Conservation (phyloP, 2,888 invertebrate species). For the Caenorhabditis sp. region DNA sequence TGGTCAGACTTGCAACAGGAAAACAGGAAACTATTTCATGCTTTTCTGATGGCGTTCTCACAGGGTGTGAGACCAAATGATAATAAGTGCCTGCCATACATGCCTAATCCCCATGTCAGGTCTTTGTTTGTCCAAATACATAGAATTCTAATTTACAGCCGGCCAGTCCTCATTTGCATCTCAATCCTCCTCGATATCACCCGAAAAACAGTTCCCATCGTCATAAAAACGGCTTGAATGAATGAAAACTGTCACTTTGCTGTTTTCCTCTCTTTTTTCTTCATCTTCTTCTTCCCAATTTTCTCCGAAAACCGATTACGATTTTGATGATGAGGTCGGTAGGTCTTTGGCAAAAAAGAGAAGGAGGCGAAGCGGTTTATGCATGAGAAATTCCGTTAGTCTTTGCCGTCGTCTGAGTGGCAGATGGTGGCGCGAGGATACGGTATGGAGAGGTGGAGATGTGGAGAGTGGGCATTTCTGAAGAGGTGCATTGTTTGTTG, state of each 20-base stretch:
- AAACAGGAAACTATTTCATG: no score
- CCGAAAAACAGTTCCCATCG: slow-evolving; percentile 39
- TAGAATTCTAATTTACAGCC: slow-evolving; percentile 46
- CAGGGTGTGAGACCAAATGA: no score
- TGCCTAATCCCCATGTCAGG: slow-evolving; percentile 29
- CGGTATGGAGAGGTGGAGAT: slow-evolving; percentile 8
- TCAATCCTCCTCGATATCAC: slow-evolving; percentile 24
- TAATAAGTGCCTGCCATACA: no score
- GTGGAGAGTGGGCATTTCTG: slow-evolving; percentile 2
- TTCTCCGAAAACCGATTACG: slow-evolving; percentile 41
- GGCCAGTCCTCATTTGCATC: slow-evolving; percentile 36
- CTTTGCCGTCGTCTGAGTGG: slow-evolving; percentile 38
- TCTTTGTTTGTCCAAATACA: slow-evolving; percentile 45
- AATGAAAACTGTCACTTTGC: slow-evolving; percentile 41
- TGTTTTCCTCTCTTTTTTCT: slow-evolving; percentile 15
- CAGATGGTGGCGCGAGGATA: slow-evolving; percentile 24
- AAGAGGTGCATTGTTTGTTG: not conserved
- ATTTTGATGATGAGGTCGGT: slow-evolving; percentile 55
- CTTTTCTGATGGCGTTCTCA: no score
- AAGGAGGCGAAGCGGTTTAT: slow-evolving; percentile 10
- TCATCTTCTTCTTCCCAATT: not conserved
- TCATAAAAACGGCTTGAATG: slow-evolving; percentile 44
- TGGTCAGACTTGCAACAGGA: no score
- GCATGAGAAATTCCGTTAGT: slow-evolving; percentile 38
- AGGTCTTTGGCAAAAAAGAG: slow-evolving; percentile 47